Evolutionary conservation across 2,888 invertebrate genomes (phyloP).

Genomic region (Ypsolopha scabrella): DNA sequence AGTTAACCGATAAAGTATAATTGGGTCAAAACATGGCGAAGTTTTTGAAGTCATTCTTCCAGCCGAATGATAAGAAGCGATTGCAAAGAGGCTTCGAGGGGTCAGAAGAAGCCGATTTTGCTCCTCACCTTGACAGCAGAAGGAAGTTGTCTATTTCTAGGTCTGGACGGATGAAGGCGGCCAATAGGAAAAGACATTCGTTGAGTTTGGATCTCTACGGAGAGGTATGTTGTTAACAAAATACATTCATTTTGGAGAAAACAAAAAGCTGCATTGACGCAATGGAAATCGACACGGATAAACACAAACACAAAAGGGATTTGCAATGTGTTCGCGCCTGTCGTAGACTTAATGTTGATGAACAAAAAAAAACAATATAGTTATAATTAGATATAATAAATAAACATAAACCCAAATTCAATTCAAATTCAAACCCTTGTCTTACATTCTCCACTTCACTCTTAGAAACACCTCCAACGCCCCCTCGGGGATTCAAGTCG

Average conservation of each 20-base stretch:
- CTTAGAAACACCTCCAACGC: too few species aligned
- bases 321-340: too few species aligned
- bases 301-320: too few species aligned
- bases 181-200: conserved; percentile 63
- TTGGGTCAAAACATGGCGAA: conserved; percentile 40
- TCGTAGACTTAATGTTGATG: too few species aligned
- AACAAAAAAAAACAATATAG: too few species aligned
- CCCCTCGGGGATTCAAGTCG: too few species aligned
- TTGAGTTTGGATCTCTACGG: conserved; percentile 66
- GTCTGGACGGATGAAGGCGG: conserved; percentile 70
- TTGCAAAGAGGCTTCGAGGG: conserved; percentile 19
- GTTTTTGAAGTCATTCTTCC: conserved; percentile 53
- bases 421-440: too few species aligned
- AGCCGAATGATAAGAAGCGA: conserved; percentile 33
- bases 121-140: conserved; percentile 33
- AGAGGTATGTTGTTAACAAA: conserved; percentile 25
- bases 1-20: neutral
- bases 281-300: too few species aligned
- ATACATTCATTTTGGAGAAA: neutral
- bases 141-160: conserved; percentile 69
- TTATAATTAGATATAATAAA: too few species aligned
- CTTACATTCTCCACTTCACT: too few species aligned
- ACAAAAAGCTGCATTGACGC: too few species aligned
- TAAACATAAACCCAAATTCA: too few species aligned
- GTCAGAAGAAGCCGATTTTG: conserved; percentile 22